Base-by-base conservation (phyloP, 2,113 vertebrate species). In the Cinclus mexicanus region DNA sequence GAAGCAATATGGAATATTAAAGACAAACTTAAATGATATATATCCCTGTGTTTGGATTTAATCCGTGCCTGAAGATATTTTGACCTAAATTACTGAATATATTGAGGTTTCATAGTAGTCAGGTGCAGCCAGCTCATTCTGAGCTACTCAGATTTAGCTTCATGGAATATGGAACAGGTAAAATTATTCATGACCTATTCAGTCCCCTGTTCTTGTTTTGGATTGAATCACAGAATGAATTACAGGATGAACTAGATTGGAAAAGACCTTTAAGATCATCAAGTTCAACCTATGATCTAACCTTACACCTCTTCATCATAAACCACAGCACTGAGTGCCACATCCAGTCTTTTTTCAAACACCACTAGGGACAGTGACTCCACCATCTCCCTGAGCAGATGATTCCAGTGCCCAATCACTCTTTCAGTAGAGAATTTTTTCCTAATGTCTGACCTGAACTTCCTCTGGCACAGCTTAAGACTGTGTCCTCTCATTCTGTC, bases 61-160 rank as follows among this genome's bases (percentile, higher is more conserved):
- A 97, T 97, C 94, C 93, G 8, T 96, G 94, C 97, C 95, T 86
- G 93, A 95, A 97, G 97, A 92, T 97, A 97, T 64, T 97, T 95
- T 95, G 91, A 92, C 68, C 91, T 94, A 97, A 97, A 96, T 97
- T 97, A 96, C 74, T 8, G 69, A 97, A 96, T 97, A 87, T 75
- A 95, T 97, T 97, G 88, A 78, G 78, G 39, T 96, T 98, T 96
- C 61, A 37, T 52, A 37, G 67, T 12, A 93, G 74, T 86, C 60
- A 87, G 56, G 70, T 87, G 75, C 61, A 94, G 57, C 69, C 64
- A 90, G 77, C 83, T 96, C 55, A 71, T 89, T 97, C 74, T 94
- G 79, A 95, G 79, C 64, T 84, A 80, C 90, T 93, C 59, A 90
- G 96, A 93, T 97, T 95, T 97, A 95, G 82, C 88, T 95, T 95